phyloP scores from a whole-genome alignment of 2,113 vertebrate genomes.

The Glareola pratincola region DNA sequence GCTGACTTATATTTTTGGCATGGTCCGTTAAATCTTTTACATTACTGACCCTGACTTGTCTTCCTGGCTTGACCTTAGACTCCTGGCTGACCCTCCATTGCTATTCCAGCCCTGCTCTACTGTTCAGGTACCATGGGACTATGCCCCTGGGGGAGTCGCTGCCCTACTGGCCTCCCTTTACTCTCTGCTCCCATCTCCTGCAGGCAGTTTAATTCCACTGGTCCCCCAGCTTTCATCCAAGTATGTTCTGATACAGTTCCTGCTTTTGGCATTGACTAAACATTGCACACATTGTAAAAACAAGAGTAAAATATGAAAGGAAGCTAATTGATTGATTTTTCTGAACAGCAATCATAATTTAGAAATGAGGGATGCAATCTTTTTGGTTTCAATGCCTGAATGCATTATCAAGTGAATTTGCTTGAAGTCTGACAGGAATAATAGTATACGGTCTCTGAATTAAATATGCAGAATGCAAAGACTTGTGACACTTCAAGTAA shows the following conservation, averaged over 20 bases:
- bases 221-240: not conserved
- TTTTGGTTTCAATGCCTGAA: not conserved
- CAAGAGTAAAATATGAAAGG: not conserved
- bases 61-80: not conserved
- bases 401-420: not conserved
- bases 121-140: not conserved
- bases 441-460: not conserved
- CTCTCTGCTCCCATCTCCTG: not conserved
- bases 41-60: not conserved
- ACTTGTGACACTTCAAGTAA: not conserved
- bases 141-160: not conserved
- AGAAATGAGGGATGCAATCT: not conserved
- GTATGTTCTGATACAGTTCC: not conserved
- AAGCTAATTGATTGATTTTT: not conserved
- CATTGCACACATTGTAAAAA: not conserved
- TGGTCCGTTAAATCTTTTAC: not conserved
- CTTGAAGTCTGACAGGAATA: not conserved
- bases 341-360: not conserved
- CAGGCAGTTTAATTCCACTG: not conserved
- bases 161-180: not conserved
- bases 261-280: not conserved
- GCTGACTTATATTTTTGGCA: not conserved
- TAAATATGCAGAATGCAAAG: not conserved
- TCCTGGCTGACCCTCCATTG: not conserved
- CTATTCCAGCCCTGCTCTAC: not conserved